These are phyloP conservation scores for Leptodactylus fallax DNA, from an alignment of 2,797 vertebrate species.

Conservation along the genomic window DNA sequence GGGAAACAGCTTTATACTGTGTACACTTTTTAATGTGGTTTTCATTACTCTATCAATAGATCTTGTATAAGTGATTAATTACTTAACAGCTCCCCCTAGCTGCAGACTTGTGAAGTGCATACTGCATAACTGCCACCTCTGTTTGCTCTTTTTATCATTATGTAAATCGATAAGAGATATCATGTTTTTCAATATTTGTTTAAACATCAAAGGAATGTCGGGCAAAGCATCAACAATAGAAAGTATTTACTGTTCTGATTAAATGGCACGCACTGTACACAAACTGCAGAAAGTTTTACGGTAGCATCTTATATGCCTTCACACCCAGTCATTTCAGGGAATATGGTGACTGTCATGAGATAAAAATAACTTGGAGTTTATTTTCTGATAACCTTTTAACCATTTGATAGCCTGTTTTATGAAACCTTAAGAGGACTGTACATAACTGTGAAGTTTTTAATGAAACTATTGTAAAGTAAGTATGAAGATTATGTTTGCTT, in stretches of 20 bases:
- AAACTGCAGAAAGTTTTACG: not conserved
- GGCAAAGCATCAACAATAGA: not conserved
- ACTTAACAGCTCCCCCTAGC: slow-evolving; percentile 27
- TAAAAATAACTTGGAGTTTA: slow-evolving; percentile 36
- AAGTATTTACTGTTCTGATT: slow-evolving; percentile 54
- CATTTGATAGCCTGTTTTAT: not conserved
- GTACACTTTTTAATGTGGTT: no score
- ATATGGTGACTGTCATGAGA: not conserved
- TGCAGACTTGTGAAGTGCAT: slow-evolving; percentile 4
- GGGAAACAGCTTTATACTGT: not conserved
- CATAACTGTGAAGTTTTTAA: not conserved
- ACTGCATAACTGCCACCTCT: not conserved
- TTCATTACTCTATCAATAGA: not conserved
- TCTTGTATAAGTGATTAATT: not conserved
- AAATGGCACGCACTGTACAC: slow-evolving; percentile 25
- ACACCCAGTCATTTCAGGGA: slow-evolving; percentile 51
- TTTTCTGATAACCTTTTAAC: slow-evolving; percentile 27
- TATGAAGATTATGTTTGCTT: not conserved
- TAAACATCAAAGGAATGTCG: slow-evolving; percentile 23
- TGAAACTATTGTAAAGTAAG: not conserved
- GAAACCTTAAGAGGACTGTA: not conserved
- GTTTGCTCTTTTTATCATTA: slow-evolving; percentile 25
- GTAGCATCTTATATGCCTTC: slow-evolving; percentile 27
- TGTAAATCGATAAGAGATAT: slow-evolving; percentile 26
- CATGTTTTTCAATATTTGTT: slow-evolving; percentile 49